A percentile compares a stretch with the other conserved stretches of the same genome.
Conservation (phyloP, 2,888 invertebrate species). For the Ophonus ardosiacus region DNA sequence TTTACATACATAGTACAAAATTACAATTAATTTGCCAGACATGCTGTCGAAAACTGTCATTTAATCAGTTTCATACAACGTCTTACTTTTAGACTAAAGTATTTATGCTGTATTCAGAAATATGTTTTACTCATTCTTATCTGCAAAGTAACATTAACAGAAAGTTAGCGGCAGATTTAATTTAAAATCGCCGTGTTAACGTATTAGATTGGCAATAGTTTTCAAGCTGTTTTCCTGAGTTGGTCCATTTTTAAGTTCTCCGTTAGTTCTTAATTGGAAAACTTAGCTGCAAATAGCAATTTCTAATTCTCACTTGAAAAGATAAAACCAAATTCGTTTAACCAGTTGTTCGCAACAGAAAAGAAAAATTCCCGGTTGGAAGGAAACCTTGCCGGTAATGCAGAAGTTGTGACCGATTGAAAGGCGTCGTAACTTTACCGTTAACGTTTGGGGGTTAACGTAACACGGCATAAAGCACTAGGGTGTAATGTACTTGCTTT, state of each 20-base stretch:
- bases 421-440: slow-evolving; percentile 33
- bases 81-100: no score
- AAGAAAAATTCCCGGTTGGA: slow-evolving; percentile 12
- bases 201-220: no score
- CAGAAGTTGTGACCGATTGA: slow-evolving; percentile 48
- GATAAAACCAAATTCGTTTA: slow-evolving; percentile 20
- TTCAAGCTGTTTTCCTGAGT: neutral
- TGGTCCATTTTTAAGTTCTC: neutral
- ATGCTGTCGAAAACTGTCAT: no score
- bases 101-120: no score
- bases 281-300: neutral
- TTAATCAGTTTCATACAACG: no score
- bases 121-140: no score
- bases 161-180: no score
- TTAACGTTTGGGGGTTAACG: slow-evolving; percentile 19
- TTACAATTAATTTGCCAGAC: no score
- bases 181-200: no score
- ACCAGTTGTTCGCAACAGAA: neutral
- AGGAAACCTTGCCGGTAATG: slow-evolving; percentile 23
- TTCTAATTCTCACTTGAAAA: neutral
- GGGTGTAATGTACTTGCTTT: slow-evolving; percentile 14
- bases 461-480: slow-evolving; percentile 14
- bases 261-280: slow-evolving; percentile 5
- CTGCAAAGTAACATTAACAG: no score
- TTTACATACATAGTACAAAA: no score